phyloP scores from a whole-genome alignment of 2,888 invertebrate species.

The Pseudococcus longispinus region DNA sequence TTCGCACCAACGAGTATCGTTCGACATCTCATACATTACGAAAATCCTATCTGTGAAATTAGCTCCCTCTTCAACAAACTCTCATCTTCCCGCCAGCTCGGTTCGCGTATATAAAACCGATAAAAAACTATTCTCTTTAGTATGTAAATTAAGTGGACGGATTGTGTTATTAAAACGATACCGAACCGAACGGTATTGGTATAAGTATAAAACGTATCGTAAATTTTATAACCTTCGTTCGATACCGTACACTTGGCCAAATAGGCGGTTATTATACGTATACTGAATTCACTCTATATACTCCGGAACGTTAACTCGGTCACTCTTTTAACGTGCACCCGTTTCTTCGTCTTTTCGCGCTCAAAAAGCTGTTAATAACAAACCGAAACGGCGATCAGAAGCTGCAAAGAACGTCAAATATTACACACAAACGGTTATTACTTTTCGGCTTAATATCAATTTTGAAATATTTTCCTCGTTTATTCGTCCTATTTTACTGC shows the following conservation, averaged over 20 bases:
- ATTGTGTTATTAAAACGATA: background rate
- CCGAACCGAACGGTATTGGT: background rate
- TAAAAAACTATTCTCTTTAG: background rate
- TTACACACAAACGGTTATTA: conserved; percentile 5
- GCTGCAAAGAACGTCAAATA: conserved; percentile 12
- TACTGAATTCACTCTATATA: background rate
- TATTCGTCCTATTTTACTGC: background rate
- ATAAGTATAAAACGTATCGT: background rate
- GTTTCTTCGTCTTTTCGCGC: background rate
- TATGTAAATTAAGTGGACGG: background rate
- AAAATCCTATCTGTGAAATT: background rate
- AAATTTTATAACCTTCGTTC: background rate
- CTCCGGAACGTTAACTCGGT: background rate
- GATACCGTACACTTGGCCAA: background rate
- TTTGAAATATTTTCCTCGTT: background rate
- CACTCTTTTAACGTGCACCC: background rate
- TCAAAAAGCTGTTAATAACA: conserved; percentile 9
- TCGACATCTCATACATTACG: background rate
- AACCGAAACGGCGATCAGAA: background rate
- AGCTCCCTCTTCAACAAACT: background rate
- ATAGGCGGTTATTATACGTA: background rate
- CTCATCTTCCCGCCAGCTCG: background rate
- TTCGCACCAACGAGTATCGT: background rate
- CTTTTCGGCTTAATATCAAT: background rate
- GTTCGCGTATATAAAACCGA: background rate